These are phyloP conservation scores for Pemphredon lugubris DNA, from an alignment of 2,888 invertebrate genomes.

Conservation along the genomic window DNA sequence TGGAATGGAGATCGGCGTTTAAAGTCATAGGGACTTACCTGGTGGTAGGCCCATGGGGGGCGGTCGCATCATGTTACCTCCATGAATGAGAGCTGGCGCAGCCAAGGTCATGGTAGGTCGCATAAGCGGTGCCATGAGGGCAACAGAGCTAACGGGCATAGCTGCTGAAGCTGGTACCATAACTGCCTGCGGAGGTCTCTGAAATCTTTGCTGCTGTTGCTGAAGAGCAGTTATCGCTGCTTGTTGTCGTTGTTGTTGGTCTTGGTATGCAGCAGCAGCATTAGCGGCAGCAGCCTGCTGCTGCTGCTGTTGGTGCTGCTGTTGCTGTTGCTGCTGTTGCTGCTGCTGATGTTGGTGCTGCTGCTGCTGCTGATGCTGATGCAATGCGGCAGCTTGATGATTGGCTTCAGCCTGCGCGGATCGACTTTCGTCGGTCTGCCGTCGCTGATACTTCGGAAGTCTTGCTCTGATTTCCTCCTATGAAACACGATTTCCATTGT, in stretches of 20 bases:
- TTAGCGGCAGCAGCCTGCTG: slow-evolving; percentile 81
- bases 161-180: slow-evolving; percentile 81
- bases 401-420: slow-evolving; percentile 67
- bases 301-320: slow-evolving; percentile 74
- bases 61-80: slow-evolving; percentile 86
- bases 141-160: slow-evolving; percentile 81
- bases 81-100: slow-evolving; percentile 82
- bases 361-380: slow-evolving; percentile 74
- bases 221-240: slow-evolving; percentile 80
- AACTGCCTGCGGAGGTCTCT: slow-evolving; percentile 81
- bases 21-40: slow-evolving; percentile 82
- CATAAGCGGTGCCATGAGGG: slow-evolving; percentile 82
- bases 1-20: slow-evolving; percentile 35
- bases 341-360: slow-evolving; percentile 76
- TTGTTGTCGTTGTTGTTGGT: slow-evolving; percentile 80
- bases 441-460: slow-evolving; percentile 85
- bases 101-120: slow-evolving; percentile 82
- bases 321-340: slow-evolving; percentile 76
- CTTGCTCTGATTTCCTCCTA: slow-evolving; percentile 91
- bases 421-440: slow-evolving; percentile 79
- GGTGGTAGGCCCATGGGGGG: slow-evolving; percentile 85
- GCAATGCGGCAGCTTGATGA: slow-evolving; percentile 72
- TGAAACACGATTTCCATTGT: not conserved
- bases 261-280: slow-evolving; percentile 80
- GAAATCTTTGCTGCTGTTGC: slow-evolving; percentile 81